Evolutionary conservation across 2,113 vertebrate species (phyloP).

Genomic region (Uria aalge): DNA sequence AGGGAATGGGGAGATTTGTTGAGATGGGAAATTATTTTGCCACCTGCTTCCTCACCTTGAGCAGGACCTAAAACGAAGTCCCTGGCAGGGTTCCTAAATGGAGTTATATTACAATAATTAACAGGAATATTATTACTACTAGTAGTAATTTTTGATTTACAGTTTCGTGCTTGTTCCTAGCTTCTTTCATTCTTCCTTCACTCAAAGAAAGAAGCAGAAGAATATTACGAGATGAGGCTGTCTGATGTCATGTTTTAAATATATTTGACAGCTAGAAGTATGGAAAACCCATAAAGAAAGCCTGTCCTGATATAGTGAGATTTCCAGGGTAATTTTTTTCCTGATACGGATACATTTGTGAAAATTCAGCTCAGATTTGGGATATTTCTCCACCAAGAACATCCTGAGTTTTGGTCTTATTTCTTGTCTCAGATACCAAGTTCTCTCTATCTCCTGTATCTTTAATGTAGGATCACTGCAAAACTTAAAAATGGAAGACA

Average conservation of each 20-base stretch:
- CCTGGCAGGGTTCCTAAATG: conserved; percentile 2
- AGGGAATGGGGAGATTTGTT: conserved; percentile 20
- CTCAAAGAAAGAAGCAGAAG: background rate
- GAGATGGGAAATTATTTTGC: conserved; percentile 37
- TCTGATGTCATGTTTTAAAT: background rate
- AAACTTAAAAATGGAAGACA: background rate
- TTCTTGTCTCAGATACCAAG: background rate
- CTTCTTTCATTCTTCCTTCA: background rate
- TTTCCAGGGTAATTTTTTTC: background rate
- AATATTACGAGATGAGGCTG: background rate
- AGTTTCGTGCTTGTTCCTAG: background rate
- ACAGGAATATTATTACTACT: background rate
- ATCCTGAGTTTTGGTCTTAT: background rate
- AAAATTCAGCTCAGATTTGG: background rate
- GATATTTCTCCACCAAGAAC: background rate
- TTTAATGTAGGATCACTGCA: background rate
- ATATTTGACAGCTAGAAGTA: background rate
- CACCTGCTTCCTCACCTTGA: conserved; percentile 53
- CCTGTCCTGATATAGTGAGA: background rate
- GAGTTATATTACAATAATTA: background rate
- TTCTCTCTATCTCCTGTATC: background rate
- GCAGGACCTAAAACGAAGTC: conserved; percentile 15
- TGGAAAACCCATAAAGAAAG: background rate
- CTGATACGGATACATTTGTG: background rate
- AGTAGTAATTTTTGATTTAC: background rate